These are phyloP conservation scores for Fringilla coelebs DNA, from an alignment of 2,797 vertebrate species.

Conservation along the genomic window DNA sequence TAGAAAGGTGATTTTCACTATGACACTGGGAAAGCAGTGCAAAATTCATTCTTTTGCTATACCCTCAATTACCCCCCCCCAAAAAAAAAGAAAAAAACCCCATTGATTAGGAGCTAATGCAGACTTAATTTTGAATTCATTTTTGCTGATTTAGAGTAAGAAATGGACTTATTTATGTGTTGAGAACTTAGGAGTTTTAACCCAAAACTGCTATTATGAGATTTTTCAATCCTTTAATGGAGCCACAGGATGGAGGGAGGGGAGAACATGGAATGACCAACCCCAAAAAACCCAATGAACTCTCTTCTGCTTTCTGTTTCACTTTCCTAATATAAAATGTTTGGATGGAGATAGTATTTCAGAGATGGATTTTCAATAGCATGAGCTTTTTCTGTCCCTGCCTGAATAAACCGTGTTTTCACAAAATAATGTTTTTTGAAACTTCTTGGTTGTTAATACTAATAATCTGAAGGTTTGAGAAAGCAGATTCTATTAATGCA, in stretches of 20 bases:
- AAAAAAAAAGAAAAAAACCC: neutral
- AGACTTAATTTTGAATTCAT: neutral
- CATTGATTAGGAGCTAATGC: neutral
- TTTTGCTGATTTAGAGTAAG: neutral
- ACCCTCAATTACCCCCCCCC: accelerated
- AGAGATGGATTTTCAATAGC: neutral
- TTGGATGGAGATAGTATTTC: neutral
- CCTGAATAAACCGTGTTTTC: neutral
- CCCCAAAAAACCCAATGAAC: neutral
- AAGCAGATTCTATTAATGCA: neutral
- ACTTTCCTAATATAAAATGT: neutral
- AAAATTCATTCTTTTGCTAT: neutral
- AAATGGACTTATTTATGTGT: neutral
- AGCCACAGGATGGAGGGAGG: accelerated
- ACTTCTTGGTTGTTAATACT: neutral
- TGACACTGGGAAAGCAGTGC: neutral
- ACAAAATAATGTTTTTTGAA: neutral
- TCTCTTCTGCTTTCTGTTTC: neutral
- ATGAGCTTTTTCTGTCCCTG: neutral
- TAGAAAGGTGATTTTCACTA: neutral
- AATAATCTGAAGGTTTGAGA: neutral
- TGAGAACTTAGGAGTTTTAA: neutral
- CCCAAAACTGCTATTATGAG: neutral
- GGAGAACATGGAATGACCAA: accelerated
- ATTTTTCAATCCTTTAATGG: neutral